Conservation (phyloP, 2,888 invertebrate species). For the Galeopsomyia nigrocyanea region DNA sequence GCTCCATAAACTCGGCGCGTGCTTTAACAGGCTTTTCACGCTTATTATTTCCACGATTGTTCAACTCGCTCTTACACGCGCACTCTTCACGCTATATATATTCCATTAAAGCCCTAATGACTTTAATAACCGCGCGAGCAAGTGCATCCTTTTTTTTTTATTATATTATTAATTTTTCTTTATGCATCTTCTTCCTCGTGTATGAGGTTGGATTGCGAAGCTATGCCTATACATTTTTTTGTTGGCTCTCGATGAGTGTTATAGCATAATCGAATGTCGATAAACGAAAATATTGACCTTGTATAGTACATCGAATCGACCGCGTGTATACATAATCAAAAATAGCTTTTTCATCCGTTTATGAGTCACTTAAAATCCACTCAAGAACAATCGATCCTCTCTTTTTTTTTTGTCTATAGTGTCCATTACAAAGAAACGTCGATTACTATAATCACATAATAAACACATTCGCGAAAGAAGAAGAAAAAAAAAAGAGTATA, state of each 20-base stretch:
- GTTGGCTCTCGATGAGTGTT: too few relatives aligned
- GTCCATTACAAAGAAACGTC: constrained; percentile 1
- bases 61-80: background rate
- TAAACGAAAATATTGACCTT: too few relatives aligned
- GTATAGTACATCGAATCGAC: too few relatives aligned
- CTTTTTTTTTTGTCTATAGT: background rate
- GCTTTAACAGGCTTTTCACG: constrained; percentile 3
- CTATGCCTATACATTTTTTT: too few relatives aligned
- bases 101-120: constrained; percentile 10
- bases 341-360: too few relatives aligned
- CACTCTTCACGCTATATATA: background rate
- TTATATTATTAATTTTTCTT: background rate
- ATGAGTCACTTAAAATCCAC: too few relatives aligned
- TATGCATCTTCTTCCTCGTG: background rate
- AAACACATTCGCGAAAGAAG: constrained; percentile 9
- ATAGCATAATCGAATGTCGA: too few relatives aligned
- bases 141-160: background rate
- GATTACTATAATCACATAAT: constrained; percentile 31
- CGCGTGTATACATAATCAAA: too few relatives aligned
- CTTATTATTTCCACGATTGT: constrained; percentile 8
- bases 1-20: background rate
- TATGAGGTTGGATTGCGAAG: too few relatives aligned
- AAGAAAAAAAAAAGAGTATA: constrained; percentile 9
- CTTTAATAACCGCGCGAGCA: too few relatives aligned
- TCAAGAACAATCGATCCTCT: background rate